A percentile compares a stretch with the other conserved stretches of the same genome.
These are phyloP conservation scores for Megastigmus dorsalis DNA, from an alignment of 2,888 invertebrate genomes.

Conservation along the genomic window DNA sequence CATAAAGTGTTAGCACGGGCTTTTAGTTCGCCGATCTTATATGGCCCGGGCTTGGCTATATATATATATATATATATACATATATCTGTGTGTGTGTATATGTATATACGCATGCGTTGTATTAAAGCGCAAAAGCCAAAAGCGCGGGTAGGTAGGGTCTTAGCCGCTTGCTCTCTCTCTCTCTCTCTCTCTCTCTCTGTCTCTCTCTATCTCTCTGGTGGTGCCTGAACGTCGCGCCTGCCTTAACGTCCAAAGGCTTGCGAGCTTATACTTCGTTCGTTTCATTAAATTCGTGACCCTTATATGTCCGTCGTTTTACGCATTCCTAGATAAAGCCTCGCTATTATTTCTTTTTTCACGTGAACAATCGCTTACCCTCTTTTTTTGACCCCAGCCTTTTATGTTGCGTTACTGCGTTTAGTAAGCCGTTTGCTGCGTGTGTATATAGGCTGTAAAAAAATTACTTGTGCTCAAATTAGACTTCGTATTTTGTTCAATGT, in stretches of 20 bases:
- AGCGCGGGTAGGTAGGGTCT: too few species aligned
- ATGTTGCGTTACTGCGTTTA: too few species aligned
- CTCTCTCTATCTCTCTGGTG: not conserved
- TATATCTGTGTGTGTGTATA: not conserved
- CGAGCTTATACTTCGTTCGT: conserved; percentile 16
- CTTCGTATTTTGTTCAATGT: too few species aligned
- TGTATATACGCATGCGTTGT: not conserved
- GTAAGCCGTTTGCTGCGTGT: too few species aligned
- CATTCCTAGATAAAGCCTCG: too few species aligned
- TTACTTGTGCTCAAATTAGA: too few species aligned
- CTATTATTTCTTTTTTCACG: too few species aligned
- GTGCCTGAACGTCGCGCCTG: too few species aligned
- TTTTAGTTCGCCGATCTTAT: conserved; percentile 53
- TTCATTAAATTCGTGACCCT: conserved; percentile 24
- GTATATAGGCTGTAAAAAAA: too few species aligned
- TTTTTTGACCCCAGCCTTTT: too few species aligned
- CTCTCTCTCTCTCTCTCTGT: not conserved
- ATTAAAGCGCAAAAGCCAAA: conserved; percentile 37
- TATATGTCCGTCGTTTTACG: too few species aligned
- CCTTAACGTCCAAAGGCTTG: not conserved
- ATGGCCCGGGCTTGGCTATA: conserved; percentile 25
- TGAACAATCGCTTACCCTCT: not conserved
- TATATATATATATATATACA: conserved; percentile 10
- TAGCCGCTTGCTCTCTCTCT: not conserved
- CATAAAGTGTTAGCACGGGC: conserved; percentile 61